Conservation (phyloP, 2,888 invertebrate genomes). For the Agrochola circellaris region DNA sequence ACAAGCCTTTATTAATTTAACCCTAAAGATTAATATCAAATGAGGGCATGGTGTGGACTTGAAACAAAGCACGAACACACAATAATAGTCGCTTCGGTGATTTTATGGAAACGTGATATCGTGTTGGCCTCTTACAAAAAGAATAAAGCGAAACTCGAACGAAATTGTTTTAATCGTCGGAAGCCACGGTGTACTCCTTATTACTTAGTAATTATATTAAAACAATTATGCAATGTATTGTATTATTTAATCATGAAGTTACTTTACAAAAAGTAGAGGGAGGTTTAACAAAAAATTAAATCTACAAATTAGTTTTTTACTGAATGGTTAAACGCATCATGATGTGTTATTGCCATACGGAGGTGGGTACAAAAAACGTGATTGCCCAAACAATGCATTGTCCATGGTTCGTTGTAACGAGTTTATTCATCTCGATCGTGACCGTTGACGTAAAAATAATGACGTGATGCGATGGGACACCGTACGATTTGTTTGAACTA, state of each 20-base stretch:
- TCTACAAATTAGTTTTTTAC: slow-evolving; percentile 50
- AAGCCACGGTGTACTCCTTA: slow-evolving; percentile 81
- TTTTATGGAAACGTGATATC: slow-evolving; percentile 90
- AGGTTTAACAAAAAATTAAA: slow-evolving; percentile 43
- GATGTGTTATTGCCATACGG: slow-evolving; percentile 50
- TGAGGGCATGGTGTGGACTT: slow-evolving; percentile 65
- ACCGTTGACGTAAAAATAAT: slow-evolving; percentile 79
- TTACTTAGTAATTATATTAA: slow-evolving; percentile 76
- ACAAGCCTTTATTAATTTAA: slow-evolving; percentile 56
- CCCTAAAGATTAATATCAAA: slow-evolving; percentile 65
- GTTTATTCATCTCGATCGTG: slow-evolving; percentile 69
- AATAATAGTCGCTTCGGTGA: slow-evolving; percentile 90
- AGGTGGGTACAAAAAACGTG: slow-evolving; percentile 50
- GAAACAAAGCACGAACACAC: slow-evolving; percentile 77
- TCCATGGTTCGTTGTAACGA: slow-evolving; percentile 63
- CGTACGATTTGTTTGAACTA: slow-evolving; percentile 90
- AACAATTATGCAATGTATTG: slow-evolving; percentile 54
- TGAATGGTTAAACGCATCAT: slow-evolving; percentile 47
- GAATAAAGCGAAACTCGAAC: slow-evolving; percentile 85
- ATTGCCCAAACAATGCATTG: slow-evolving; percentile 64
- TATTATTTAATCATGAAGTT: slow-evolving; percentile 22
- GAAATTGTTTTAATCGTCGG: slow-evolving; percentile 90
- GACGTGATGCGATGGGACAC: slow-evolving; percentile 86
- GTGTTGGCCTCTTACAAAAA: slow-evolving; percentile 89
- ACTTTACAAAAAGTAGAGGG: slow-evolving; percentile 5